Evolutionary conservation across 2,797 vertebrate genomes (phyloP).

Genomic region (Rhadinocentrus ornatus): DNA sequence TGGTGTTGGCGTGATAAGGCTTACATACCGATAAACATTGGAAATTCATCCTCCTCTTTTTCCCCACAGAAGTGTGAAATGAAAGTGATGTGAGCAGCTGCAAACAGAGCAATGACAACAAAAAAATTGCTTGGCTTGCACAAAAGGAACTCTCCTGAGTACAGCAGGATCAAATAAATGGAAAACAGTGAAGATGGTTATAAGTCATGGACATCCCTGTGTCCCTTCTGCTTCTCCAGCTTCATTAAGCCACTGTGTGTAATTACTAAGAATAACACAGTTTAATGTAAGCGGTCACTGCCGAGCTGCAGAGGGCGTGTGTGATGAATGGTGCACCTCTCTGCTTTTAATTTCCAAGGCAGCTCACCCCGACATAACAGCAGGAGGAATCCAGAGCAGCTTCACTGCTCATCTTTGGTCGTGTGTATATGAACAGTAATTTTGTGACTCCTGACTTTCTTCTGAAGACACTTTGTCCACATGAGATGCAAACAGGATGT

Average conservation of each 20-base stretch:
- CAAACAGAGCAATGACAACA: neutral
- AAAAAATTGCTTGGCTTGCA: neutral
- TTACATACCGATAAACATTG: neutral
- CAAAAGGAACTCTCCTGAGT: neutral
- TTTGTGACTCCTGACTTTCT: too few relatives aligned
- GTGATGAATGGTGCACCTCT: neutral
- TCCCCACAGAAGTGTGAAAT: neutral
- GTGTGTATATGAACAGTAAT: neutral
- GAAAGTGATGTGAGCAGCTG: neutral
- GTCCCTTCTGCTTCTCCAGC: neutral
- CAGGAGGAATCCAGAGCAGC: neutral
- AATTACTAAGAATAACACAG: neutral
- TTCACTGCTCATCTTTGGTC: neutral
- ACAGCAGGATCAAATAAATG: conserved; percentile 2
- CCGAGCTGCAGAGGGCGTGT: neutral
- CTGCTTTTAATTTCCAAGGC: neutral
- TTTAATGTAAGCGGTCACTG: neutral
- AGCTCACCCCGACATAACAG: neutral
- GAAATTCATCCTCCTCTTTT: neutral
- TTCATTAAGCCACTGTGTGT: neutral
- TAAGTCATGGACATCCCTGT: neutral
- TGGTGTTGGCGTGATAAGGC: neutral
- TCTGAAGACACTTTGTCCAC: too few relatives aligned
- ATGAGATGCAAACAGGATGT: too few relatives aligned
- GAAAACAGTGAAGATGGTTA: neutral